A percentile compares a stretch with the other conserved stretches of the same genome.
Evolutionary conservation across 2,797 vertebrate species (phyloP).

Genomic region (Gymnodraco acuticeps): DNA sequence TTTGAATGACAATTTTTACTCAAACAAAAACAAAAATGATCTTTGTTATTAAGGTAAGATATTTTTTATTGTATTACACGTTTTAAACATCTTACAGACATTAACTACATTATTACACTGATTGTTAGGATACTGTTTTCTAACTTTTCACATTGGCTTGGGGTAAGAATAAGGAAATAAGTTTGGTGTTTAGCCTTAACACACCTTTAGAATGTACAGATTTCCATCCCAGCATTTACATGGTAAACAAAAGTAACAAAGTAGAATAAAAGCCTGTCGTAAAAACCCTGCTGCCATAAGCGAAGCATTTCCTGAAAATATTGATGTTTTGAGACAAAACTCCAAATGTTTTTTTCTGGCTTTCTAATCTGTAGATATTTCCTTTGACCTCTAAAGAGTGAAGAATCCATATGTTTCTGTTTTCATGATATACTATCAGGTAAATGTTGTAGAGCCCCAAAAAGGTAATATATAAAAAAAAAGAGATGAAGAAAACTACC

Average conservation of each 20-base stretch:
- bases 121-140: no score
- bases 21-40: no score
- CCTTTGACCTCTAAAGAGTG: background rate
- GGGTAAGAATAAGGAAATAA: no score
- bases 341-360: background rate
- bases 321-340: conserved; percentile 2
- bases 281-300: background rate
- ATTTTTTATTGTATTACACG: no score
- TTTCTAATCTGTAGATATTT: conserved; percentile 20
- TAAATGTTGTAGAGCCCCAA: background rate
- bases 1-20: no score
- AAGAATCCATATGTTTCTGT: conserved; percentile 1
- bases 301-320: background rate
- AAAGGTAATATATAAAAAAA: background rate
- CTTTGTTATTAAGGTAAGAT: no score
- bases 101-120: no score
- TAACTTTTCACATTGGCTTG: no score
- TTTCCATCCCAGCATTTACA: background rate
- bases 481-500: conserved; percentile 14
- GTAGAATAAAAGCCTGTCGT: background rate
- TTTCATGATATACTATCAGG: background rate
- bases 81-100: no score
- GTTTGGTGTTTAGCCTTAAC: background rate
- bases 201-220: conserved; percentile 4
- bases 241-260: background rate